Evolutionary conservation across 2,797 vertebrate genomes (phyloP).

Genomic region (Anas bernieri): DNA sequence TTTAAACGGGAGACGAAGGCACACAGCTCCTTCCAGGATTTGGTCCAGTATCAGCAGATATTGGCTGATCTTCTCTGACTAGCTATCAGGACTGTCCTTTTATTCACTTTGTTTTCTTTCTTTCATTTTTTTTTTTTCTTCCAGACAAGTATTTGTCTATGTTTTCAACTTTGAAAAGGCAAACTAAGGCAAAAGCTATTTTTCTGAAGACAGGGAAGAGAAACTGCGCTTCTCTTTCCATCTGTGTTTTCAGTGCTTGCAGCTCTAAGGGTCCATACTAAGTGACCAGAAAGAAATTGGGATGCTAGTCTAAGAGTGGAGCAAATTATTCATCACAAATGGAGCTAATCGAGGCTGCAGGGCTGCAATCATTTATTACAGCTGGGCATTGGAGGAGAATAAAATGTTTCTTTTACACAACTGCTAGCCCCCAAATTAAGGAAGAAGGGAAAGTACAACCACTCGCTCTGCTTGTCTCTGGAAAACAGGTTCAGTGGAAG

Average conservation of each 20-base stretch:
- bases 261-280: background rate
- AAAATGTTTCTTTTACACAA: constrained; percentile 6
- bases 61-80: background rate
- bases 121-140: background rate
- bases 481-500: background rate
- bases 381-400: background rate
- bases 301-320: constrained; percentile 27
- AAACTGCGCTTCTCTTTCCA: background rate
- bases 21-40: background rate
- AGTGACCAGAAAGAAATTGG: background rate
- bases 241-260: constrained; percentile 1
- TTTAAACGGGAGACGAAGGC: background rate
- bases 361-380: constrained; percentile 46
- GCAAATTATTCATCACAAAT: constrained; percentile 45
- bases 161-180: background rate
- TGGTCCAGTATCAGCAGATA: background rate
- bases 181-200: constrained; percentile 17
- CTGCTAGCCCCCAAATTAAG: background rate
- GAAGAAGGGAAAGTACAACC: background rate
- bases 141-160: background rate
- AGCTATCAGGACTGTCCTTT: background rate
- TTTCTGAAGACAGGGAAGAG: background rate
- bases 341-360: constrained; percentile 4
- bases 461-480: background rate
- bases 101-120: background rate